Conservation (phyloP, 2,888 invertebrate genomes). For the Rhimphoctona megacephalus region DNA sequence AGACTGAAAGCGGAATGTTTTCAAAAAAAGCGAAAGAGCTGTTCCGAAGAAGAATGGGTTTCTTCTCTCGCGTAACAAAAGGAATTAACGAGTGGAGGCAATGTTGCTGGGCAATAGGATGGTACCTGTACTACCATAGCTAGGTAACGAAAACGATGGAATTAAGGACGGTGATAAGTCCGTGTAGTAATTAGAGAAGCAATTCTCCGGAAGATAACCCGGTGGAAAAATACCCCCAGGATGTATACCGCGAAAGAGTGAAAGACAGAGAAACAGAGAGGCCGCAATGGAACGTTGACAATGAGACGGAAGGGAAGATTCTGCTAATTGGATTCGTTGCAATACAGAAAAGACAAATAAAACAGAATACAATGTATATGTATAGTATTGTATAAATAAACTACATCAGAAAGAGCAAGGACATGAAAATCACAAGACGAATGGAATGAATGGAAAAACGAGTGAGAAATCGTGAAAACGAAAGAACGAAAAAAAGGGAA, state of each 20-base stretch:
- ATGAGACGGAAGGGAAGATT: constrained; percentile 43
- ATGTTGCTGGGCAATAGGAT: constrained; percentile 28
- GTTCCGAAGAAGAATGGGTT: constrained; percentile 30
- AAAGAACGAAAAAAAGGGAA: neutral
- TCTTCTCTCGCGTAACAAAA: constrained; percentile 49
- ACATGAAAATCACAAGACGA: neutral
- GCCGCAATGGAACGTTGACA: constrained; percentile 65
- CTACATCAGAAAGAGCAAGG: neutral
- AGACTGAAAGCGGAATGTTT: constrained; percentile 18
- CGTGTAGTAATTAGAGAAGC: constrained; percentile 74
- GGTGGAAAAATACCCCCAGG: constrained; percentile 53
- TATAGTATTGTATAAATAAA: constrained; percentile 2
- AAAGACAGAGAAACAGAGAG: constrained; percentile 14
- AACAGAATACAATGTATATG: constrained; percentile 17
- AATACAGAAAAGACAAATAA: constrained; percentile 42
- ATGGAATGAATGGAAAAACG: neutral
- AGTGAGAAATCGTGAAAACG: neutral
- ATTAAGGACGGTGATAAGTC: constrained; percentile 73
- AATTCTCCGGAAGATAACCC: constrained; percentile 64
- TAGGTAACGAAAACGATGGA: constrained; percentile 60
- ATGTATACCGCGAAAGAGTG: constrained; percentile 3
- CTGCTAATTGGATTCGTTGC: constrained; percentile 67
- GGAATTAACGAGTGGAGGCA: constrained; percentile 44
- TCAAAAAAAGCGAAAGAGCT: constrained; percentile 31
- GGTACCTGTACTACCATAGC: constrained; percentile 21